These are phyloP conservation scores for Chelonia mydas DNA, from an alignment of 2,797 vertebrate species.

Conservation along the genomic window DNA sequence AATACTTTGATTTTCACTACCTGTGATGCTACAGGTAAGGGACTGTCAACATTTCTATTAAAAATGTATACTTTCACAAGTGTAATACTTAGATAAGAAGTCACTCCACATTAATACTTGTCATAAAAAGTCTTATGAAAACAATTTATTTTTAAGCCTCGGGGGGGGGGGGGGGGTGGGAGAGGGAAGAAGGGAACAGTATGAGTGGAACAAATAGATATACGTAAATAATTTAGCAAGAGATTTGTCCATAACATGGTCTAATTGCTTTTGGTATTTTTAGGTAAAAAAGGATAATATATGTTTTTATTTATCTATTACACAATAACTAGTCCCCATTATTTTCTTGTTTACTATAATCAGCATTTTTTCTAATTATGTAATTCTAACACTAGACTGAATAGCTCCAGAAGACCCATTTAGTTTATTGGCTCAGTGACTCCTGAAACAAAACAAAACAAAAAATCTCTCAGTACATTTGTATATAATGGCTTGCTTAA, in stretches of 20 bases:
- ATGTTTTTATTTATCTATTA: slow-evolving; percentile 46
- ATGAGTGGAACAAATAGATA: not conserved
- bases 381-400: slow-evolving; percentile 34
- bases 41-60: not conserved
- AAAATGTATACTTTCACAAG: not conserved
- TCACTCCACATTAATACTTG: not conserved
- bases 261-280: not conserved
- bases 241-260: not conserved
- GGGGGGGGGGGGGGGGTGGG: not conserved
- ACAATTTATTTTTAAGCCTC: not conserved
- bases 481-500: no score
- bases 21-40: not conserved
- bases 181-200: not conserved
- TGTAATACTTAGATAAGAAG: not conserved
- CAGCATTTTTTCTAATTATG: not conserved
- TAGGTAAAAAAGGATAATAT: not conserved
- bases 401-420: slow-evolving; percentile 57
- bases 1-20: not conserved
- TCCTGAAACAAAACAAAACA: slow-evolving; percentile 24
- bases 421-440: slow-evolving; percentile 37
- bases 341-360: slow-evolving; percentile 1
- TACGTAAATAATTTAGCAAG: slow-evolving; percentile 21
- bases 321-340: slow-evolving; percentile 42
- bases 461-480: not conserved
- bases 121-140: not conserved